Base-by-base conservation (phyloP, 2,888 invertebrate species). In the Drosophila paramelanica region DNA sequence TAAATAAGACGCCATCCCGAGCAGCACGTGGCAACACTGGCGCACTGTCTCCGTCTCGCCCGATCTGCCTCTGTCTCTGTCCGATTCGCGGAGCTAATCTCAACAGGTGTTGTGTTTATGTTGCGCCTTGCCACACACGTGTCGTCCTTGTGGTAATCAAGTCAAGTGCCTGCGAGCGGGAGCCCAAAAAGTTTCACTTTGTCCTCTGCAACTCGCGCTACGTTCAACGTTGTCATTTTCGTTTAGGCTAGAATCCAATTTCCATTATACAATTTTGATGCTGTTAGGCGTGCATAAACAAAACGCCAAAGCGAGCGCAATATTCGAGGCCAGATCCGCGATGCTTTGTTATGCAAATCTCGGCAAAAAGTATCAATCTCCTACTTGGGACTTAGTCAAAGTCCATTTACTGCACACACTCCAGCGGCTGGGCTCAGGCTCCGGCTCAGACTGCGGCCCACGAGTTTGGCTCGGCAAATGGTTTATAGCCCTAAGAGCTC, bases 241-340 rank as follows among this genome's bases (percentile, higher is more conserved):
- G 64, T 52, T 77, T 67, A 43, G 67, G 39, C 66, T 68, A 14
- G 67, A 85, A 88, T 82, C 83, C 88, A 88, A 88, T 88, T 83
- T 83, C 83, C 83, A 88, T 85, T 83, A 83, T 88, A 74, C 88
- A 88, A 83, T 83, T 83, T 88, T 75, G 68, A 77, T 82, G 86
- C 77, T 72, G 75, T 47, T 70, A 79, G 86, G 77, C 68, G 70
- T 60, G 86, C 82, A 85, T 79, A 82, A 88, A 77, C 70, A 80
- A 83, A 68, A 64, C 64, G 17, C 4, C 50, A 2, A 33, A 41
- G 20, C 43, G 25, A 39, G 23, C 51, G 31, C 51, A 53, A 39
- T 42, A 52, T 68, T 69, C 49, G 25, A 39, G 46, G 36, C 47
- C 45, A 55, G 43, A 56, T 65, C 60, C 60, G 55, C 17, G 25